Percentiles rank a stretch among this genome's conserved stretches.
Evolutionary conservation across 2,888 invertebrate species (phyloP).

Genomic region (Meteorus cinctellus): DNA sequence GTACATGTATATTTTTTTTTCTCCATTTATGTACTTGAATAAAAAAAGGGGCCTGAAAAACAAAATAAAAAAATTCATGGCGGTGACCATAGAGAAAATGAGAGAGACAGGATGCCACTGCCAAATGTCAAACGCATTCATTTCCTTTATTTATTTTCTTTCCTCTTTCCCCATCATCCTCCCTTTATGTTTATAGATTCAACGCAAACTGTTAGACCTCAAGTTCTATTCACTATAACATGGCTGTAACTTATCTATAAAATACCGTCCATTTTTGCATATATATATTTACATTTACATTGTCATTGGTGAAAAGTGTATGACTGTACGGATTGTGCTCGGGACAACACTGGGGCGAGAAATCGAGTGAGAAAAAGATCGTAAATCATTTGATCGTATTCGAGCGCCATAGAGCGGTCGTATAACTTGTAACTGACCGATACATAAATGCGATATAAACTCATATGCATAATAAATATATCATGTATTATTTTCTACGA

Average conservation of each 20-base stretch:
- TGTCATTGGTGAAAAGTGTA: neutral
- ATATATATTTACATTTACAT: neutral
- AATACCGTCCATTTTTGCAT: neutral
- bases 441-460: neutral
- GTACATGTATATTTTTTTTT: too few species aligned
- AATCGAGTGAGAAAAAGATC: neutral
- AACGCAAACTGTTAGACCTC: neutral
- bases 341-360: conserved; percentile 4
- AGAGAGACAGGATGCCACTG: too few species aligned
- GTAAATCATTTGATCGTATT: conserved; percentile 10
- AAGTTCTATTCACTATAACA: neutral
- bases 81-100: too few species aligned
- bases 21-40: too few species aligned
- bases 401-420: conserved; percentile 1
- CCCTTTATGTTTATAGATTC: too few species aligned
- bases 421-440: conserved; percentile 9
- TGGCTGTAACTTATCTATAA: neutral
- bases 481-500: neutral
- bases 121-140: too few species aligned
- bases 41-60: too few species aligned
- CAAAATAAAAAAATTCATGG: too few species aligned
- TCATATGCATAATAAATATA: conserved; percentile 1
- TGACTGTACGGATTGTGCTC: neutral
- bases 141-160: too few species aligned
- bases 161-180: too few species aligned